Base-by-base conservation (phyloP, 2,888 invertebrate species). In the Drosophila niveifrons region DNA sequence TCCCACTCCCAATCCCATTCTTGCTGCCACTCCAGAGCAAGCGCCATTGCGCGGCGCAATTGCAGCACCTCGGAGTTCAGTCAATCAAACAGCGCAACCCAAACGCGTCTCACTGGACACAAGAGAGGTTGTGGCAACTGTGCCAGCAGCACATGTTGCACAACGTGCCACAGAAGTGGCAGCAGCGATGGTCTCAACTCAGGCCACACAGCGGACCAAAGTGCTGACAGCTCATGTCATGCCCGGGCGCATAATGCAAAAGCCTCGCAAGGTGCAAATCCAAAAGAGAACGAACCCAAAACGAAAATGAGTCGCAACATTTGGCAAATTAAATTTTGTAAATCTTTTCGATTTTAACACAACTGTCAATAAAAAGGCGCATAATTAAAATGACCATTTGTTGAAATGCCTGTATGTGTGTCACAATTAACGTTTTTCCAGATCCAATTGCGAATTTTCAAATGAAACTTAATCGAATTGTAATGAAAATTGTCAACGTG, bases 401-500 rank as follows among this genome's bases (percentile, higher is more conserved):
- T 44, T 50, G 57, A 79, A 72, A 48, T 61, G 43, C 70, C 23
- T 6, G 23, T 23, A 1, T 23, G 23, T 23, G 23, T 63, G n/a
- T 11, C 51, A 55, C 61, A 84, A 82, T 76, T 79, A 82, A 50
- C 58, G 7, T 52, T 67, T 56, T 52, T 52, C n/a, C 44, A 17
- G 53, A 10, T 41, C 57, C 55, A 23, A 36, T n/a, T 36, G n/a
- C 36, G 6, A 36, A 15, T 36, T 29, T 0, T 13, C 18, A 34
- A 18, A 50, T 47, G 57, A 65, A 78, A 78, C 78, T 68, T 78
- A 83, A 86, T 82, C 84, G 84, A 83, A 82, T 75, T 71, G 78
- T 66, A 85, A 82, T 82, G 78, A 78, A 80, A 85, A 73, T 75
- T 73, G 70, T 80, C 75, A 77, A 53, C 76, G 66, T 82, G 67